A percentile compares a stretch with the other conserved stretches of the same genome.
Conservation (phyloP, 2,113 vertebrate genomes). For the Calidris pugnax region DNA sequence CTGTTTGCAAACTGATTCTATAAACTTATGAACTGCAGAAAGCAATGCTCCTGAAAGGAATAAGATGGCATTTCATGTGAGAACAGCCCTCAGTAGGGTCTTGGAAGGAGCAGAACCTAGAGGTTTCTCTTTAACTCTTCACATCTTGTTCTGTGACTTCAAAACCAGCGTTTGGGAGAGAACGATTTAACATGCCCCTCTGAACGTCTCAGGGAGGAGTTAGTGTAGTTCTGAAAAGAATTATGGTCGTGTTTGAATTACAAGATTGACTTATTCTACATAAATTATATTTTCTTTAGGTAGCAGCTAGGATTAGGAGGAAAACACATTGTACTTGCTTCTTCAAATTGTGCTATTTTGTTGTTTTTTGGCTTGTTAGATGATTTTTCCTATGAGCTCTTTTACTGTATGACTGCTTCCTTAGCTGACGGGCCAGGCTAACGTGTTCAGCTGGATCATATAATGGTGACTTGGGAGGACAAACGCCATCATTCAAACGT, state of each 20-base stretch:
- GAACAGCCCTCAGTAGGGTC: neutral
- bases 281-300: neutral
- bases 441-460: neutral
- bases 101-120: neutral
- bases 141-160: neutral
- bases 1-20: neutral
- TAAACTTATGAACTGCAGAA: neutral
- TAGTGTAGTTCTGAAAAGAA: neutral
- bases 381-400: neutral
- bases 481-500: neutral
- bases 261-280: neutral
- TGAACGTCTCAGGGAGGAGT: neutral
- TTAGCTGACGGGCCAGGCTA: neutral
- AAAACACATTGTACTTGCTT: neutral
- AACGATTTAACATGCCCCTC: neutral
- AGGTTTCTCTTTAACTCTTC: neutral
- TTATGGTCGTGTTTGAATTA: neutral
- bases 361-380: neutral
- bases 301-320: neutral
- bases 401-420: neutral
- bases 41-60: neutral
- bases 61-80: neutral
- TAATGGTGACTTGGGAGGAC: neutral
- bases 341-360: neutral
- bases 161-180: neutral